These are phyloP conservation scores for Umimayanthus kanabou DNA, from an alignment of 92 coral and sea anemone genomes.

Conservation along the genomic window DNA sequence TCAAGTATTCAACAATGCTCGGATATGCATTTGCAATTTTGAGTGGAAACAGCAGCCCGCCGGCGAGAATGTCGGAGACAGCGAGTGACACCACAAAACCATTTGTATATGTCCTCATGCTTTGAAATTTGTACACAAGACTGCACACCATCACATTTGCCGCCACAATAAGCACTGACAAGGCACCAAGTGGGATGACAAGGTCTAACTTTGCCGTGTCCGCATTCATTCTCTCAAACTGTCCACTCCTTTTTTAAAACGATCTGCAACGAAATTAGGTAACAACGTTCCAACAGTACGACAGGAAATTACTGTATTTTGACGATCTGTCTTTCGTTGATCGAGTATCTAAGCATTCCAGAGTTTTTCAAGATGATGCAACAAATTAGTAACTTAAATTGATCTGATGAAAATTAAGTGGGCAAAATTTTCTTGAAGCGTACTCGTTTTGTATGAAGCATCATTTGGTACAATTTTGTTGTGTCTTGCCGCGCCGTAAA, in stretches of 20 bases:
- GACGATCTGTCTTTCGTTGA: not conserved
- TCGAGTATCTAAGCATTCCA: not conserved
- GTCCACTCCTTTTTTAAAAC: not conserved
- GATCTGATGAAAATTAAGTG: not conserved
- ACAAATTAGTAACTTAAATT: not conserved
- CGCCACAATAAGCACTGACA: conserved; percentile 33
- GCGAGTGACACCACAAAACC: conserved; percentile 36
- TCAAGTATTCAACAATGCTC: not conserved
- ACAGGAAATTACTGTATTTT: not conserved
- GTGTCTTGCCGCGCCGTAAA: not conserved
- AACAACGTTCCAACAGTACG: not conserved
- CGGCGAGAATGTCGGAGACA: conserved; percentile 23
- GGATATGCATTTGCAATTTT: conserved; percentile 24
- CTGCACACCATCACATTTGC: conserved; percentile 35
- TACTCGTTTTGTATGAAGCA: not conserved
- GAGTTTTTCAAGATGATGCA: not conserved
- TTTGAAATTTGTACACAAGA: conserved; percentile 11
- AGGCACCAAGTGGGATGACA: not conserved
- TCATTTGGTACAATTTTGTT: not conserved
- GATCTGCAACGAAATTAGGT: not conserved
- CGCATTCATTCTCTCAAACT: not conserved
- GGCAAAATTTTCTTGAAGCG: not conserved
- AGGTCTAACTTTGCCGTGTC: not conserved
- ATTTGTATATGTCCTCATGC: conserved; percentile 34
- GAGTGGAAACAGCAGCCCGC: conserved; percentile 24